Conservation (phyloP, 2,113 vertebrate genomes). For the Megaleporinus macrocephalus region DNA sequence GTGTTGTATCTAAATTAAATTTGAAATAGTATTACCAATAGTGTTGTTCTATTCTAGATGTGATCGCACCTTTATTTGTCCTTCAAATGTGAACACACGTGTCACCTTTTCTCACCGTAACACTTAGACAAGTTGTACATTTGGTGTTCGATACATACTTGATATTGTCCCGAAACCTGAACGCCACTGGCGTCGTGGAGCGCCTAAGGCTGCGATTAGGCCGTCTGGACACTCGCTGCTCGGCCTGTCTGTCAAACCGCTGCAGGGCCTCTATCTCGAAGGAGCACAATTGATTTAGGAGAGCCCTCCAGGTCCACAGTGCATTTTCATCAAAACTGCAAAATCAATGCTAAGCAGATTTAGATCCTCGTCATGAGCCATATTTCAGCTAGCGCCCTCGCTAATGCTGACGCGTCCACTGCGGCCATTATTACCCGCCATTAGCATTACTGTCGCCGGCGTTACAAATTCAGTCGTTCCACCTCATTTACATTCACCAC, state of each 20-base stretch:
- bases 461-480: conserved; percentile 58
- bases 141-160: conserved; percentile 37
- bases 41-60: neutral
- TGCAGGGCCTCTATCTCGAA: conserved; percentile 39
- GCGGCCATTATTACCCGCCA: conserved; percentile 59
- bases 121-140: conserved; percentile 42
- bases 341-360: conserved; percentile 61
- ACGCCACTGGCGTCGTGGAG: conserved; percentile 35
- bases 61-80: neutral
- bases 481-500: conserved; percentile 53
- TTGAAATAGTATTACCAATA: no score
- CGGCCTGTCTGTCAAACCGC: conserved; percentile 46
- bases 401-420: conserved; percentile 57
- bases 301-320: conserved; percentile 53
- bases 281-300: conserved; percentile 57
- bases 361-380: conserved; percentile 54
- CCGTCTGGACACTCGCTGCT: conserved; percentile 41
- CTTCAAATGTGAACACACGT: neutral
- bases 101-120: conserved; percentile 3
- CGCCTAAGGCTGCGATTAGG: conserved; percentile 19
- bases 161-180: conserved; percentile 41
- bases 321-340: conserved; percentile 59
- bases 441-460: conserved; percentile 58
- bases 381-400: conserved; percentile 54
- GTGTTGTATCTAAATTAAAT: no score